Evolutionary conservation across 1,140 invertebrate species (phyloP).

Genomic region (Akabosia matsudoensis): DNA sequence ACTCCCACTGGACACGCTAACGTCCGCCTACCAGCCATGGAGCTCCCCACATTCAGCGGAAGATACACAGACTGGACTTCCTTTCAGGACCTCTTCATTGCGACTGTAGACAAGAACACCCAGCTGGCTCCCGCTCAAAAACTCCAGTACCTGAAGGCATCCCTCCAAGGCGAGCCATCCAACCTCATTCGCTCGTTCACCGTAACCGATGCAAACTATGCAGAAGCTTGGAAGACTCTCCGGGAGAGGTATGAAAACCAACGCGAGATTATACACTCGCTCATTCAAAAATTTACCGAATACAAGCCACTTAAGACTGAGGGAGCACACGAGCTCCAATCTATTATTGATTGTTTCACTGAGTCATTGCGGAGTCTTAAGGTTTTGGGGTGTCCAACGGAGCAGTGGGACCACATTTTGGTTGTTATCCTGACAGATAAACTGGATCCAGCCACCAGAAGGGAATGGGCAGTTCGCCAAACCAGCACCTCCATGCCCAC

Average conservation of each 20-base stretch:
- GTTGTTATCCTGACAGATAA: neutral
- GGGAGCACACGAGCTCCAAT: neutral
- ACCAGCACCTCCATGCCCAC: neutral
- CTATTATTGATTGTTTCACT: neutral
- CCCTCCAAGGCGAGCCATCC: constrained; percentile 17
- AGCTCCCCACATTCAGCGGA: constrained; percentile 29
- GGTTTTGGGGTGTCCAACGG: neutral
- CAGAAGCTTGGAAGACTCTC: constrained; percentile 18
- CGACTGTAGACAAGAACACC: constrained; percentile 23
- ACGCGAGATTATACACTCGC: neutral
- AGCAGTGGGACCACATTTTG: neutral
- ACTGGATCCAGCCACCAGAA: neutral
- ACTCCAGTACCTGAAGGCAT: constrained; percentile 28
- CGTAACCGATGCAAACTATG: constrained; percentile 24
- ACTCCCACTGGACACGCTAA: neutral
- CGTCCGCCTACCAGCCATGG: constrained; percentile 11
- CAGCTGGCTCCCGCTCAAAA: neutral
- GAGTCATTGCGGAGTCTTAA: neutral
- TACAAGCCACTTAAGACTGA: neutral
- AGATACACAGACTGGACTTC: constrained; percentile 21
- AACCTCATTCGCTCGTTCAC: neutral
- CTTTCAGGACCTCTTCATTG: constrained; percentile 33
- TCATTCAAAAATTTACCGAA: neutral
- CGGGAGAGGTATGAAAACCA: constrained; percentile 25
- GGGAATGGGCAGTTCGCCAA: neutral